Base-by-base conservation (phyloP, 2,888 invertebrate species). In the Pseudococcus longispinus region DNA sequence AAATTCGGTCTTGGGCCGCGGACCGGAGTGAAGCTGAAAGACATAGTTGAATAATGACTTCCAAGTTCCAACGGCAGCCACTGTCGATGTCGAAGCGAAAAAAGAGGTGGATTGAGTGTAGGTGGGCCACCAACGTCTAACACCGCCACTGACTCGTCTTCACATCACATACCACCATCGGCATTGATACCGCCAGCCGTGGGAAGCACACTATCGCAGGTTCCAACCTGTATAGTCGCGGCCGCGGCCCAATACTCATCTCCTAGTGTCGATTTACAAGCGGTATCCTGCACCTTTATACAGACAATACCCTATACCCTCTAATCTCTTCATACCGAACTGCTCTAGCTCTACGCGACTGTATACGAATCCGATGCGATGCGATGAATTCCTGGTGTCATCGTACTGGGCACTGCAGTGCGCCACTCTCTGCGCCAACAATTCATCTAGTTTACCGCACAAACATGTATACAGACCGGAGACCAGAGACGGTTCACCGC, bases 71-170 rank as follows among this genome's bases (percentile, higher is more conserved):
- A 65, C 70, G 42, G 37, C 77, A 37, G 42, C 77, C 77, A 42
- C 42, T 18, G 77, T 80, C 42, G 77, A 37, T n/a, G n/a, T n/a
- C n/a, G n/a, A 29, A 26, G 77, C 9, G 37, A 37, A 37, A 37
- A 37, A 60, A 80, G 37, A 80, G 77, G 37, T 29, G 42, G 20
- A 80, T 42, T 37, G 74, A 37, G 77, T 80, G 77, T 80, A 80
- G 77, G 77, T 80, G 77, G 77, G 77, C 77, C 77, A 80, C 77
- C 77, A 80, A 80, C 77, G 74, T 74, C 60, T 60, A 74, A 74
- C 74, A 74, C 32, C 74, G 74, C 74, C 74, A 80, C 77, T 9
- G 77, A 80, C 77, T 80, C 77, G 37, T 74, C 74, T 74, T 74
- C 74, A 70, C 70, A 51, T 65, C 65, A 26, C 65, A 77, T 80